A percentile compares a stretch with the other conserved stretches of the same genome.
phyloP scores from a whole-genome alignment of 1,140 invertebrate genomes.

The Drosophila subpulchrella region DNA sequence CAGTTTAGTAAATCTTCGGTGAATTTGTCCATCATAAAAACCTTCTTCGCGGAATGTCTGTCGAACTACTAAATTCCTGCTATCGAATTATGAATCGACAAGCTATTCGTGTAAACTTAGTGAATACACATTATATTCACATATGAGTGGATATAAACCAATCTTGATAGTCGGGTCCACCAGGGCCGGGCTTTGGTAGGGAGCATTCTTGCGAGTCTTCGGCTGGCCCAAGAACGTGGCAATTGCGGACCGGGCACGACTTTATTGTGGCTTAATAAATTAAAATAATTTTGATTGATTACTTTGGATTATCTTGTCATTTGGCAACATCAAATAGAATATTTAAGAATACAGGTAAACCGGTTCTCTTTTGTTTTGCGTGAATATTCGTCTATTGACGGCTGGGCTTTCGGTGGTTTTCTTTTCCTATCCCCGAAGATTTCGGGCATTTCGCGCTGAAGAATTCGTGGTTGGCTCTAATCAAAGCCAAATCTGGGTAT shows the following conservation, averaged over 20 bases:
- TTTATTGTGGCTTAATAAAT: conserved; percentile 84
- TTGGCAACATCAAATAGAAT: conserved; percentile 84
- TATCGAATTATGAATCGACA: conserved; percentile 23
- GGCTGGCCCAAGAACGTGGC: conserved; percentile 60
- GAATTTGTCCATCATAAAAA: background rate
- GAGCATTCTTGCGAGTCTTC: conserved; percentile 30
- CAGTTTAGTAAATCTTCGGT: background rate
- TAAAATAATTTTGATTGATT: conserved; percentile 85
- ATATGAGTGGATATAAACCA: conserved; percentile 13
- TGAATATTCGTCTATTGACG: conserved; percentile 61
- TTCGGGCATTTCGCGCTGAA: conserved; percentile 67
- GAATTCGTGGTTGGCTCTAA: conserved; percentile 63
- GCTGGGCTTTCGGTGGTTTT: conserved; percentile 54
- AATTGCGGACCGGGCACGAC: conserved; percentile 77
- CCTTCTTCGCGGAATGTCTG: background rate
- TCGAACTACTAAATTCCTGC: background rate
- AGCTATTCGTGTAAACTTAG: conserved; percentile 7
- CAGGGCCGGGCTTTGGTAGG: conserved; percentile 15
- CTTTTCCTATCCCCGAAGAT: conserved; percentile 48
- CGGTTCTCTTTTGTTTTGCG: conserved; percentile 75
- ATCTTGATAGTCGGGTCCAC: conserved; percentile 40
- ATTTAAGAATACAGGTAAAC: conserved; percentile 83
- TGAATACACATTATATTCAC: conserved; percentile 19
- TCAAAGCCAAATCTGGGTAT: conserved; percentile 54
- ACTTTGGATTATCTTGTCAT: conserved; percentile 85